These are phyloP conservation scores for Centrocercus urophasianus DNA, from an alignment of 2,113 vertebrate genomes.

Conservation along the genomic window DNA sequence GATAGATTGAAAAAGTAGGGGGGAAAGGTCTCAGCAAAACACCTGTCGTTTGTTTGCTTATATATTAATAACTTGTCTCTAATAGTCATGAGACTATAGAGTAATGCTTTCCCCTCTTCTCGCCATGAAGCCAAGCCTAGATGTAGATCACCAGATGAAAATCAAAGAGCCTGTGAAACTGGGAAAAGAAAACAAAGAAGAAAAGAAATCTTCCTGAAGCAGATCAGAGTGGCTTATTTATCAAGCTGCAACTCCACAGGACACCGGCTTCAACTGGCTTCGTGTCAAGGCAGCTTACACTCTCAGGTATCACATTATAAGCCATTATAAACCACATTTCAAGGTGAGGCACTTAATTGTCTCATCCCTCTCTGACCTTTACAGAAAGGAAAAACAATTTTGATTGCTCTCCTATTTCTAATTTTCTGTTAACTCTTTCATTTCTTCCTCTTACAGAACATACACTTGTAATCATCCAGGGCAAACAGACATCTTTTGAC, in stretches of 20 bases:
- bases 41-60: background rate
- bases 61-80: background rate
- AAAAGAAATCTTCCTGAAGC: background rate
- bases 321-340: background rate
- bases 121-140: background rate
- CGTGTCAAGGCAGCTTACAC: background rate
- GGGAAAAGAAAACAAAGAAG: background rate
- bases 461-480: background rate
- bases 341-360: constrained; percentile 28
- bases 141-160: background rate
- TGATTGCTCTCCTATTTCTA: background rate
- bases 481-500: background rate
- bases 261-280: background rate
- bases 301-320: background rate
- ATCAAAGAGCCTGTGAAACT: background rate
- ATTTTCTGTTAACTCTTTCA: background rate
- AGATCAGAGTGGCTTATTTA: constrained; percentile 1
- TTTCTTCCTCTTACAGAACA: background rate
- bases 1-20: background rate
- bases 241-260: background rate
- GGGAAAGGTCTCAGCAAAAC: background rate
- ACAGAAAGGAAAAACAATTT: background rate
- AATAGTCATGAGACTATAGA: background rate
- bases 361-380: constrained; percentile 17
- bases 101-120: background rate